phyloP scores from a whole-genome alignment of 2,888 invertebrate species.

The Heliconius hortense region DNA sequence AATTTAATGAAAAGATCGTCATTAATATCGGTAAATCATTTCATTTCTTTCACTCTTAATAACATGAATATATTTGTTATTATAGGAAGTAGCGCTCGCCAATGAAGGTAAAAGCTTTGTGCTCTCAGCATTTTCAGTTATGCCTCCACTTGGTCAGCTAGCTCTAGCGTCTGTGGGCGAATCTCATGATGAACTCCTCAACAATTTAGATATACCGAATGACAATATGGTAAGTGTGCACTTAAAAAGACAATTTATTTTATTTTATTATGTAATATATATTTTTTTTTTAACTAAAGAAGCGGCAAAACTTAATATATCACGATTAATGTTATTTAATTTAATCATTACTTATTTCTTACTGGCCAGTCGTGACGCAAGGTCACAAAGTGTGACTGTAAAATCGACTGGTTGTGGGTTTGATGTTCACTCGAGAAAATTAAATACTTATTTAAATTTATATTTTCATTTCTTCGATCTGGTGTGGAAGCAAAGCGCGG shows the following conservation, averaged over 20 bases:
- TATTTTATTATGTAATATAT: too few relatives aligned
- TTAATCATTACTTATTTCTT: too few relatives aligned
- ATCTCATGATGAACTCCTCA: conserved; percentile 65
- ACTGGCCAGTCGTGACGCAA: too few relatives aligned
- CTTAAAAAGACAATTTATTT: background rate
- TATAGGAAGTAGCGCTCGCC: conserved; percentile 58
- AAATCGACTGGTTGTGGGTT: too few relatives aligned
- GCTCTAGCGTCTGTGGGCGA: conserved; percentile 61
- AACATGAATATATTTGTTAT: conserved; percentile 33
- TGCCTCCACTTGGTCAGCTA: conserved; percentile 66
- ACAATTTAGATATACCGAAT: conserved; percentile 58
- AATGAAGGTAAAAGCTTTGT: conserved; percentile 61
- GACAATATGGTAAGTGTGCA: conserved; percentile 53
- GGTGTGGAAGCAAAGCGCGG: too few relatives aligned
- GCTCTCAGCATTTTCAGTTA: conserved; percentile 73
- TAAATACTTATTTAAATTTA: too few relatives aligned
- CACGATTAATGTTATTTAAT: too few relatives aligned
- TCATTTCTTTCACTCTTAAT: background rate
- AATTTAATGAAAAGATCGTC: background rate
- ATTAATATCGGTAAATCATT: background rate
- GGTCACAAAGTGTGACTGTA: too few relatives aligned
- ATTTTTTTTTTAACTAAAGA: too few relatives aligned
- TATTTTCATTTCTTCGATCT: too few relatives aligned
- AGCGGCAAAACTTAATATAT: too few relatives aligned
- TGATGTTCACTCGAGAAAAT: too few relatives aligned